Percentiles rank a stretch among this genome's conserved stretches.
These are phyloP conservation scores for Malurus melanocephalus DNA, from an alignment of 2,113 vertebrate species.

Conservation along the genomic window DNA sequence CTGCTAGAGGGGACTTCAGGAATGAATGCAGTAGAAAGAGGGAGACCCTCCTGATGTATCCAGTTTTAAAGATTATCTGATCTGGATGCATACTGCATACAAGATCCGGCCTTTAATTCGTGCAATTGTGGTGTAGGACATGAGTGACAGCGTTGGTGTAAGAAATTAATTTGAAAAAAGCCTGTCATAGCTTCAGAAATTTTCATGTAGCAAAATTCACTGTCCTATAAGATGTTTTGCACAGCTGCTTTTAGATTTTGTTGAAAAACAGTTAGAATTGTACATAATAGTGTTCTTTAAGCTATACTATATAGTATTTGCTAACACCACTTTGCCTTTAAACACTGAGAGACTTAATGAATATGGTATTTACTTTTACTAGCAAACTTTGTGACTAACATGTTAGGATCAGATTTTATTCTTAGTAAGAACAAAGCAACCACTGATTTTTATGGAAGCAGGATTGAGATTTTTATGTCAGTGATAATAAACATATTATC, in stretches of 20 bases:
- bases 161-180: conserved; percentile 14
- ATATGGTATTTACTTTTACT: not conserved
- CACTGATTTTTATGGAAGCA: conserved; percentile 14
- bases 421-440: conserved; percentile 2
- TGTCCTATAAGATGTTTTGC: conserved; percentile 8
- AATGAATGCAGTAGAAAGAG: not conserved
- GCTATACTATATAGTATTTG: not conserved
- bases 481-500: not conserved
- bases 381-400: not conserved
- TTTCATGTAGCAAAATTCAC: not conserved
- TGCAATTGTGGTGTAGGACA: not conserved
- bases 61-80: conserved; percentile 14
- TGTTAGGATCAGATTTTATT: conserved; percentile 23
- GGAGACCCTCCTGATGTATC: not conserved
- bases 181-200: conserved; percentile 13
- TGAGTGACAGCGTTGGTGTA: not conserved
- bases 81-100: not conserved
- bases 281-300: not conserved
- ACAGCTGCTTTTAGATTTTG: not conserved
- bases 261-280: not conserved
- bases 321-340: conserved; percentile 48
- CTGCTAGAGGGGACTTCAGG: not conserved
- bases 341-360: not conserved
- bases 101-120: not conserved
- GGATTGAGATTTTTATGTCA: conserved; percentile 20